phyloP scores from a whole-genome alignment of 2,888 invertebrate genomes.

The Criorhina ranunculi region DNA sequence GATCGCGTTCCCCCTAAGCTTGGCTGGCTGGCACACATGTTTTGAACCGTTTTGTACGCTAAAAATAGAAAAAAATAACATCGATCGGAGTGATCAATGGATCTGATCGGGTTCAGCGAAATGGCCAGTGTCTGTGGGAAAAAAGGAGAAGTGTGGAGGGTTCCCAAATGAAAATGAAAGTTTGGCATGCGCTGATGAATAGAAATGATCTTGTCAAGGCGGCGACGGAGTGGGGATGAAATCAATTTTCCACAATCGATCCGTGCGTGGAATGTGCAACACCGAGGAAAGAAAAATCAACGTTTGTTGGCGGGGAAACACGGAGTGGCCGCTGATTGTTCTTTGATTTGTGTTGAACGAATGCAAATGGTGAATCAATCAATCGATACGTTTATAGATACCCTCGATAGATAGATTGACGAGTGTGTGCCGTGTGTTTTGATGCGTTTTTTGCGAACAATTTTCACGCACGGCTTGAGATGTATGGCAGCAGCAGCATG shows the following conservation, averaged over 20 bases:
- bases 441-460: constrained; percentile 15
- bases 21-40: constrained; percentile 15
- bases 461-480: constrained; percentile 54
- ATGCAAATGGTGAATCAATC: constrained; percentile 69
- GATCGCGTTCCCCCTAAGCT: constrained; percentile 34
- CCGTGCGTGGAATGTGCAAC: constrained; percentile 19
- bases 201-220: constrained; percentile 10
- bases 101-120: background rate
- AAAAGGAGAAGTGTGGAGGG: background rate
- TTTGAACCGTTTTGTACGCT: constrained; percentile 9
- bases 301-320: constrained; percentile 32
- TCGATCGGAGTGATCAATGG: constrained; percentile 31
- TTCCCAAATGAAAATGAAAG: constrained; percentile 74
- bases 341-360: constrained; percentile 40
- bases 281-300: background rate
- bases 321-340: constrained; percentile 28
- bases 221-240: background rate
- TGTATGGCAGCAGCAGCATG: constrained; percentile 25
- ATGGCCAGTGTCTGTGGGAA: constrained; percentile 25
- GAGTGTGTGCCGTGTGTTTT: constrained; percentile 10
- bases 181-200: constrained; percentile 46
- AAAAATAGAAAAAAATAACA: constrained; percentile 22
- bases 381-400: constrained; percentile 25
- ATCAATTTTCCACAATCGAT: constrained; percentile 33
- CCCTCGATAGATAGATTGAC: background rate